Percentiles rank a stretch among this genome's conserved stretches.
Evolutionary conservation across 1,140 invertebrate genomes (phyloP).

Genomic region (Delia radicum): DNA sequence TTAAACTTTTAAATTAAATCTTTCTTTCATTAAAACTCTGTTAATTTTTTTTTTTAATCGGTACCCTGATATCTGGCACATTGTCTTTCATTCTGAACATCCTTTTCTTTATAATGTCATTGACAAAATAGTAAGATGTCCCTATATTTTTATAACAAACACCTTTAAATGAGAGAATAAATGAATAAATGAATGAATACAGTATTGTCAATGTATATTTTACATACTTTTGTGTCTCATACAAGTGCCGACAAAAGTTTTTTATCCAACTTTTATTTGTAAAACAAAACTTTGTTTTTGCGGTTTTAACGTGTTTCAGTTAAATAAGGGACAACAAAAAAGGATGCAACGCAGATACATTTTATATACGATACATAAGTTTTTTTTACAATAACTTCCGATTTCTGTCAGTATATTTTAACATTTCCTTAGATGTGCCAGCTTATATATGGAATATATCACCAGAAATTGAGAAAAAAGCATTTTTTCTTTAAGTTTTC

Average conservation of each 20-base stretch:
- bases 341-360: too few species aligned
- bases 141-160: constrained; percentile 7
- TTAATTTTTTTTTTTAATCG: too few species aligned
- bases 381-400: constrained; percentile 17
- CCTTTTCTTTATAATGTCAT: too few species aligned
- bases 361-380: too few species aligned
- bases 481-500: too few species aligned
- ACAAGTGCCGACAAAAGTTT: neutral
- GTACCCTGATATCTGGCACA: too few species aligned
- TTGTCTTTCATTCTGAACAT: too few species aligned
- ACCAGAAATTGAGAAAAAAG: too few species aligned
- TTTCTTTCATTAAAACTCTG: too few species aligned
- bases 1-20: too few species aligned
- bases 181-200: neutral
- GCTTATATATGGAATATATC: too few species aligned
- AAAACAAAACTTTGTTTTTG: neutral
- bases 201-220: neutral
- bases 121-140: neutral
- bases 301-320: neutral
- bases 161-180: neutral
- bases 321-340: neutral
- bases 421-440: constrained; percentile 6
- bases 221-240: neutral
- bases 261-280: neutral
- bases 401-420: constrained; percentile 11